A percentile compares a stretch with the other conserved stretches of the same genome.
These are phyloP conservation scores for Perca schrenkii DNA, from an alignment of 2,113 vertebrate genomes.

Conservation along the genomic window DNA sequence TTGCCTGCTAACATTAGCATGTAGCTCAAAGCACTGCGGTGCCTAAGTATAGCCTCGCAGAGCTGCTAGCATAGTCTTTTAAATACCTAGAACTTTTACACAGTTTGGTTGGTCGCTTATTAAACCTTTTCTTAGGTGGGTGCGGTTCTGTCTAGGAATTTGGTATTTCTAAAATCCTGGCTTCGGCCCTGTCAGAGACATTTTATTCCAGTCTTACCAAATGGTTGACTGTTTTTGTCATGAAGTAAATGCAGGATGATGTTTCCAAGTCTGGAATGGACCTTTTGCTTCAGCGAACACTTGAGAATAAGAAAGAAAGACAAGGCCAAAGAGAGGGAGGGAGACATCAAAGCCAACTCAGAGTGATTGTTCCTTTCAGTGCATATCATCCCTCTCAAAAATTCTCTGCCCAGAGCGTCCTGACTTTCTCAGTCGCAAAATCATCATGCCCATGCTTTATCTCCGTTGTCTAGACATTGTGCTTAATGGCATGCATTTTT, in stretches of 20 bases:
- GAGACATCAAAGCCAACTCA: conserved; percentile 17
- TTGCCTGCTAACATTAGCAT: background rate
- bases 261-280: conserved; percentile 16
- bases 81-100: background rate
- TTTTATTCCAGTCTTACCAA: background rate
- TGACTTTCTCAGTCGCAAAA: conserved; percentile 21
- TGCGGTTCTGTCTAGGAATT: conserved; percentile 9
- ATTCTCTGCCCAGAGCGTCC: conserved; percentile 13
- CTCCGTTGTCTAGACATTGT: conserved; percentile 47
- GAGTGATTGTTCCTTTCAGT: background rate
- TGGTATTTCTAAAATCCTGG: conserved; percentile 2
- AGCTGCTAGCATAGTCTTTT: background rate
- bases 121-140: background rate
- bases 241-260: conserved; percentile 13
- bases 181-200: background rate
- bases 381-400: conserved; percentile 20
- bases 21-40: background rate
- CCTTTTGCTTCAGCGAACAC: conserved; percentile 6
- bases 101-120: background rate
- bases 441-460: conserved; percentile 16
- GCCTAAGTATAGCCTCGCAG: background rate
- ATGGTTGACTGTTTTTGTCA: conserved; percentile 23
- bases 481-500: conserved; percentile 63
- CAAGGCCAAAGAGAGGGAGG: background rate
- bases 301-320: conserved; percentile 22